These are phyloP conservation scores for Cyprinodon diabolis DNA, from an alignment of 2,797 vertebrate species.

Conservation along the genomic window DNA sequence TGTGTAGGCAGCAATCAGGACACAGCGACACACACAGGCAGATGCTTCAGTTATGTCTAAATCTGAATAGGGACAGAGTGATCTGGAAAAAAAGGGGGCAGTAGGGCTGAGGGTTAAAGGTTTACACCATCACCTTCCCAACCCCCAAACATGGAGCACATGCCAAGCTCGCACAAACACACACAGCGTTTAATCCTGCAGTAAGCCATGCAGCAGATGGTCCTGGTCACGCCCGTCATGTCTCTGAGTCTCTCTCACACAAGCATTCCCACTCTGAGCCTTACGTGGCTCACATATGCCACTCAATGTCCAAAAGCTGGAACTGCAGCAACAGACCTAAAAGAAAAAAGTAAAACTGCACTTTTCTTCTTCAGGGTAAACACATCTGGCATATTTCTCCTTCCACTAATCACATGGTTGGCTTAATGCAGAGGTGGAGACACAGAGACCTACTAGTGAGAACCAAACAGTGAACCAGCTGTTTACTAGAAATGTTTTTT, in stretches of 20 bases:
- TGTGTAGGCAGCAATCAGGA: constrained; percentile 45
- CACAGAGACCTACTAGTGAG: constrained; percentile 59
- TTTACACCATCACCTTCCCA: constrained; percentile 69
- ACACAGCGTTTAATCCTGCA: constrained; percentile 64
- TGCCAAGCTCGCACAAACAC: constrained; percentile 19
- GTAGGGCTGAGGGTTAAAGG: constrained; percentile 68
- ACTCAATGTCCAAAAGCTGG: constrained; percentile 55
- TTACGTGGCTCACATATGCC: constrained; percentile 69
- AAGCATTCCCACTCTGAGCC: constrained; percentile 38
- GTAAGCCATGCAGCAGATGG: constrained; percentile 81
- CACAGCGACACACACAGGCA: constrained; percentile 56
- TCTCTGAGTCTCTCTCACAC: constrained; percentile 63
- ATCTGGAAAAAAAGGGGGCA: constrained; percentile 45
- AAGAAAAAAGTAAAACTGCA: constrained; percentile 42
- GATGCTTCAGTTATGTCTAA: constrained; percentile 79
- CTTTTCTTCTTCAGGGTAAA: constrained; percentile 51
- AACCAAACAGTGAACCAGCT: constrained; percentile 45
- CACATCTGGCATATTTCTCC: constrained; percentile 64
- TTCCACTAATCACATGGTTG: constrained; percentile 64
- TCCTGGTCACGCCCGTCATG: constrained; percentile 65
- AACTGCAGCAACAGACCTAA: constrained; percentile 60
- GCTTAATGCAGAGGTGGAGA: constrained; percentile 46
- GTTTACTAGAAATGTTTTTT: constrained; percentile 33
- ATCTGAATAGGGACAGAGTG: constrained; percentile 43
- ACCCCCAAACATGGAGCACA: constrained; percentile 38